Base-by-base conservation (phyloP, 2,797 vertebrate species). In the Champsocephalus esox region DNA sequence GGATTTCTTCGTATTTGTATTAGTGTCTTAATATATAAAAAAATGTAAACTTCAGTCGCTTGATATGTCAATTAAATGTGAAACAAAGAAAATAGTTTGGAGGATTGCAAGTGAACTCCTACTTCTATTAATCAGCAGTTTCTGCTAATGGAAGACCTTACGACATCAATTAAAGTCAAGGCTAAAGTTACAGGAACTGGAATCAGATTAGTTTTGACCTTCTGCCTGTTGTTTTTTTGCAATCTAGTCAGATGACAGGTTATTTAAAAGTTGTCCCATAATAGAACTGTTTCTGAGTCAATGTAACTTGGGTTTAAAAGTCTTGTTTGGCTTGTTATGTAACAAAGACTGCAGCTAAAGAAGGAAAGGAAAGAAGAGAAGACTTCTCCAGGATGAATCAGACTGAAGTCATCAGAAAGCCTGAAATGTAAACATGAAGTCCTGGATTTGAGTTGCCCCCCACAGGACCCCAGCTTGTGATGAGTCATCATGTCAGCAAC, bases 401-500 rank as follows among this genome's bases (percentile, higher is more conserved):
- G 54, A 13, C 21, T 34, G 16, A 69, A 51, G 43, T 71, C 43
- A 38, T 50, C 50, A 43, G 24, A 68, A 2, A 51, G 52, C 19
- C 41, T 21, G 4, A 55, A 50, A 66, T 56, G 59, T 66, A 82
- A 84, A 83, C 73, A 60, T 3, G 0, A 21, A 11, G 52, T 9
- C 59, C 19, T 1, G 59, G 66, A 73, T 62, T 24, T 9, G 13
- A 48, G 16, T 19, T 24, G 54, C 24, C 77, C 68, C 80, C 55
- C 3, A 4, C 24, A 13, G 61, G 60, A 75, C 66, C 80, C 72
- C 77, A 48, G 67, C 78, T 14, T 72, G 83, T 81, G 89, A 89
- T 90, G 87, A 90, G 79, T 89, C 75, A 79, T 59, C 81, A 58
- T 72, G 80, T 85, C 82, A 83, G 89, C 80, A 56, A 68, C 65